Evolutionary conservation across 2,888 invertebrate species (phyloP), one percentile per base, ranked within the genome.

Genomic region (Tetropium fuscum): DNA sequence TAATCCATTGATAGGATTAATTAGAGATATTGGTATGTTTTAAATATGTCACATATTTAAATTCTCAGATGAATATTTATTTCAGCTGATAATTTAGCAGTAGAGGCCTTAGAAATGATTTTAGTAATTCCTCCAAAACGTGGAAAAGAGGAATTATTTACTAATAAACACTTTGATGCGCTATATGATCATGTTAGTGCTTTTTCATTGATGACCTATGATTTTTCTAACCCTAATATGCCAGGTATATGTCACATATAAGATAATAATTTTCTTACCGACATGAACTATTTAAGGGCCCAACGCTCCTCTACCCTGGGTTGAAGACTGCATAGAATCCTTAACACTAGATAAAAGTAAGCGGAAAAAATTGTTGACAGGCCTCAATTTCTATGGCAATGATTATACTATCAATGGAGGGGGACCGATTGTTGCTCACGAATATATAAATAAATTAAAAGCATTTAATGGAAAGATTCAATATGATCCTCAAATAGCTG

Each of bases 121-220:
- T 80, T 95, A 70, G 94, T 93, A 7, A 87, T 95, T 71, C 95
- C 95, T 36, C 94, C 95, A 2, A 87, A 87, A 69, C 82, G 87
- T 70, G 88, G 88, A 56, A 87, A 86, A 64, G 84, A 85, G 38
- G 89, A 91, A 73, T 85, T 91, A 70, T 94, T 96, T 80, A 86
- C 86, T 20, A 83, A 87, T 53, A 84, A 90, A 66, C 90, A 95
- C 68, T 94, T 95, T 79, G 88, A 93, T 73, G 86, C 87, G 41
- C 85, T 97, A 45, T 89, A 90, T 62, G 88, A 90, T 3, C 85
- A 90, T 78, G 88, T 97, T 0, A 90, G 91, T 73, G 93, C 89
- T 16, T 95, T 97, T 76, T 96, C 96, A 22, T 84, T 98, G n/a
- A 97, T 97, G 97, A 97, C 97, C 0, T 98, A 98, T 77, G 97